A percentile compares a stretch with the other conserved stretches of the same genome.
These are phyloP conservation scores for Tenodera sinensis DNA, from an alignment of 2,888 invertebrate species.

Conservation along the genomic window DNA sequence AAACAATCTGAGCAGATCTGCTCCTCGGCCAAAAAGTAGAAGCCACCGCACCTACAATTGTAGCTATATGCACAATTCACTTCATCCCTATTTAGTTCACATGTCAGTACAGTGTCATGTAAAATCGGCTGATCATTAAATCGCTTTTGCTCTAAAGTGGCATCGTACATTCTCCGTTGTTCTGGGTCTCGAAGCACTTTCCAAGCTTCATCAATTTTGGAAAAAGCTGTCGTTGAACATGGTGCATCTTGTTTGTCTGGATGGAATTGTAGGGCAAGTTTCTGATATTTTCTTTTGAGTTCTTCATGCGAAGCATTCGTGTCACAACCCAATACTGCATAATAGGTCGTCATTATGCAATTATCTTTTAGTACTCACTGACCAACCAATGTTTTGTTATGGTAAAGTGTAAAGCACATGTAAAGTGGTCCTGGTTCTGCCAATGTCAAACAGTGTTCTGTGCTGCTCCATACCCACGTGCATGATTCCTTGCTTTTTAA, in stretches of 20 bases:
- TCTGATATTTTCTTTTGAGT: slow-evolving; percentile 59
- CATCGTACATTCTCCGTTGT: slow-evolving; percentile 63
- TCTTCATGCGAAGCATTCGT: slow-evolving; percentile 53
- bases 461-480: no score
- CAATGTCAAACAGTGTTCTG: no score
- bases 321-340: slow-evolving; percentile 54
- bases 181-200: slow-evolving; percentile 59
- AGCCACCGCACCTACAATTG: slow-evolving; percentile 68
- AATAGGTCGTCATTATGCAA: slow-evolving; percentile 42
- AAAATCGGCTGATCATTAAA: slow-evolving; percentile 56
- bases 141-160: slow-evolving; percentile 54
- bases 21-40: slow-evolving; percentile 49
- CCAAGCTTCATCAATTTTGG: slow-evolving; percentile 67
- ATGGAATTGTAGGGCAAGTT: slow-evolving; percentile 54
- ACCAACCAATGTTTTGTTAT: no score
- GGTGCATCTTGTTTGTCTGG: slow-evolving; percentile 55
- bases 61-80: slow-evolving; percentile 49
- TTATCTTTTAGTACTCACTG: no score
- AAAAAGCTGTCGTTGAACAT: slow-evolving; percentile 43
- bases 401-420: no score
- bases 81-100: slow-evolving; percentile 49
- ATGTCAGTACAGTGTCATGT: slow-evolving; percentile 54
- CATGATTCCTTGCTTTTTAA: no score
- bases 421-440: no score
- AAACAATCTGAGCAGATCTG: slow-evolving; percentile 47